phyloP scores from a whole-genome alignment of 2,113 vertebrate species.

The Piaya cayana region DNA sequence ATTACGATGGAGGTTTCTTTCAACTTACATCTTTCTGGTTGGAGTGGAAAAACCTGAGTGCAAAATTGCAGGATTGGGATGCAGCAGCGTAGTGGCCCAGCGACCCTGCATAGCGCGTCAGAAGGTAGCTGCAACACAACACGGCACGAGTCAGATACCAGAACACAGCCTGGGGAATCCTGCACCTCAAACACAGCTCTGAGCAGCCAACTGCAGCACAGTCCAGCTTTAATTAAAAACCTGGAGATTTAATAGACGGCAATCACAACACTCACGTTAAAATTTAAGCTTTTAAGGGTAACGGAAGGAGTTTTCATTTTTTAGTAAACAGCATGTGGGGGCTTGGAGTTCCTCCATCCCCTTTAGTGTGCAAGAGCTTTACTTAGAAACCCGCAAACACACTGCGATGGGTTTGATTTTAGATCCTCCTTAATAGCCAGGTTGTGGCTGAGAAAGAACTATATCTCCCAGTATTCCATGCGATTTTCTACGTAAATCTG shows the following conservation, averaged over 20 bases:
- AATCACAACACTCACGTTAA: neutral
- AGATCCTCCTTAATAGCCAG: no score
- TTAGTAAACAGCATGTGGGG: neutral
- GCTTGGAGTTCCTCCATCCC: neutral
- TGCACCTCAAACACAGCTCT: neutral
- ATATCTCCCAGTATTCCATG: no score
- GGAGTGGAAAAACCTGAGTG: slow-evolving; percentile 99
- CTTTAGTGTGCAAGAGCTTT: neutral
- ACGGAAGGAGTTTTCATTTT: neutral
- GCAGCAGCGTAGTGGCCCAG: slow-evolving; percentile 95
- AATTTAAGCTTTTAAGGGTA: neutral
- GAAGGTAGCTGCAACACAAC: slow-evolving; percentile 84
- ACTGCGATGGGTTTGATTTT: no score
- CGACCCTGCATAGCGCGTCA: slow-evolving; percentile 91
- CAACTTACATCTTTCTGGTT: slow-evolving; percentile 99
- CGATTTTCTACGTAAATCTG: no score
- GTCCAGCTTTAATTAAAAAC: neutral
- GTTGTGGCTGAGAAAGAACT: no score
- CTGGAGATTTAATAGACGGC: neutral
- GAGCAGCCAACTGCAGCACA: neutral
- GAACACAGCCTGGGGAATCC: neutral
- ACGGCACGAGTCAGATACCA: neutral
- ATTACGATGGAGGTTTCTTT: neutral
- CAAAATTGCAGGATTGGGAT: slow-evolving; percentile 96
- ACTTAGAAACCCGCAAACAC: neutral